Percentiles rank a stretch among this genome's conserved stretches.
Conservation (phyloP, 2,113 vertebrate species). For the Laticauda laticaudata region DNA sequence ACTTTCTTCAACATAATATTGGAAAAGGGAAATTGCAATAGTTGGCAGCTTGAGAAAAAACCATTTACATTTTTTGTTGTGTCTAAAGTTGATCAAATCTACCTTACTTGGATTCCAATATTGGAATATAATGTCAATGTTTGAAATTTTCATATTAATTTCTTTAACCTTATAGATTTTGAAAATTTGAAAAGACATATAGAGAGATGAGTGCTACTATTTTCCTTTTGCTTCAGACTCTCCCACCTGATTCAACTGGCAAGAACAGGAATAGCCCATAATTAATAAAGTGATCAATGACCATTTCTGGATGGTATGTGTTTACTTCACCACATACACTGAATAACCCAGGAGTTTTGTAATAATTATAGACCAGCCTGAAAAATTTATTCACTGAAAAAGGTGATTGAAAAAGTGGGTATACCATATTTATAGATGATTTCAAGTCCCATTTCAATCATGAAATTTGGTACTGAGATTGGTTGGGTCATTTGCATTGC, state of each 20-base stretch:
- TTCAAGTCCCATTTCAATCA: neutral
- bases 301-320: neutral
- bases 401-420: neutral
- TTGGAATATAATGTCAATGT: neutral
- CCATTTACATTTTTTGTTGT: neutral
- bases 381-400: neutral
- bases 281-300: neutral
- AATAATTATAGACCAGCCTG: neutral
- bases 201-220: neutral
- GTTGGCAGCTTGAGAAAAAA: neutral
- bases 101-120: neutral
- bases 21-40: neutral
- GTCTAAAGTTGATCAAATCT: neutral
- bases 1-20: neutral
- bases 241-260: neutral
- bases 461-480: neutral
- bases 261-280: neutral
- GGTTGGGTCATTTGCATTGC: neutral
- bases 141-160: neutral
- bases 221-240: neutral
- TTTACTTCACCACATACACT: neutral
- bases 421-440: neutral
- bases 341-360: neutral
- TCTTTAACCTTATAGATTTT: neutral
- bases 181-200: neutral